Conservation (phyloP, 2,888 invertebrate species). For the Pasiphila rectangulata region DNA sequence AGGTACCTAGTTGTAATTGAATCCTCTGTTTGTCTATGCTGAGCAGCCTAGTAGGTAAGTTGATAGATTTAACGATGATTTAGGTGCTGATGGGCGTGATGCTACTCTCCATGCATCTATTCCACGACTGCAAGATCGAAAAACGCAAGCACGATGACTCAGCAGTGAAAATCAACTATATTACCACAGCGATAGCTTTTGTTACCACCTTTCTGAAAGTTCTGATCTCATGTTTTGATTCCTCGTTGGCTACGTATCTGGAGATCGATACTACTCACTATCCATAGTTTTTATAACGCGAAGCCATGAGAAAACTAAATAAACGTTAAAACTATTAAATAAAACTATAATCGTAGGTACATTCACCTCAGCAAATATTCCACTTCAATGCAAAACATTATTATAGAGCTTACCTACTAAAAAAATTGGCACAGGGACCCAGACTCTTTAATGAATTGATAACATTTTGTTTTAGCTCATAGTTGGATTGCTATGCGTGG, state of each 20-base stretch:
- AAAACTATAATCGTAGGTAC: no score
- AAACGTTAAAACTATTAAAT: no score
- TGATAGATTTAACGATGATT: constrained; percentile 21
- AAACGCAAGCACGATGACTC: constrained; percentile 84
- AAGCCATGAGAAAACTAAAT: no score
- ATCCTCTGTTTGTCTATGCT: no score
- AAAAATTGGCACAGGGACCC: no score
- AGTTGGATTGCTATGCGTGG: constrained; percentile 90
- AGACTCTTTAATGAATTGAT: constrained; percentile 1
- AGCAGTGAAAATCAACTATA: constrained; percentile 85
- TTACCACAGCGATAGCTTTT: constrained; percentile 86
- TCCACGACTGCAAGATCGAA: constrained; percentile 89
- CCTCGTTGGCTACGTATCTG: constrained; percentile 81
- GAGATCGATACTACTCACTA: constrained; percentile 32
- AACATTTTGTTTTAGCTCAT: constrained; percentile 84
- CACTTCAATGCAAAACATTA: no score
- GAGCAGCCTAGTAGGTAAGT: no score
- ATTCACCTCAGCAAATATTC: no score
- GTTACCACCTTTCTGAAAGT: constrained; percentile 87
- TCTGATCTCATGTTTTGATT: constrained; percentile 89
- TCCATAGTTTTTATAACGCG: background rate
- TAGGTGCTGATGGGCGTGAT: constrained; percentile 88
- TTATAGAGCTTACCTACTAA: no score
- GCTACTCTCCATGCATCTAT: constrained; percentile 86
- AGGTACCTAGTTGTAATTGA: no score